phyloP scores from a whole-genome alignment of 2,797 vertebrate species.

The Clarias pachynema region DNA sequence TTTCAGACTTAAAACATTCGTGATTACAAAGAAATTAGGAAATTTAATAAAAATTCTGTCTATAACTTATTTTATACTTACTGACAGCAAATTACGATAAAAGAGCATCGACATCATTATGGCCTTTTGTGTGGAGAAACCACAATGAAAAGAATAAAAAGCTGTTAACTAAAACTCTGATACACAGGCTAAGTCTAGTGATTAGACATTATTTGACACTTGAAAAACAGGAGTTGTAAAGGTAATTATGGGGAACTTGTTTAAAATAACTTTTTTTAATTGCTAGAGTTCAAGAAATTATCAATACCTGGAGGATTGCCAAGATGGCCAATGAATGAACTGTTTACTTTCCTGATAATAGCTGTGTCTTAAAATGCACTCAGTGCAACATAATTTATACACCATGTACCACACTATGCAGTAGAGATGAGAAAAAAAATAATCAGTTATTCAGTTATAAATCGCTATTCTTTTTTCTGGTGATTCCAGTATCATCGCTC shows the following conservation, averaged over 20 bases:
- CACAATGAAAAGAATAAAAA: slow-evolving; percentile 81
- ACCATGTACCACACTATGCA: background rate
- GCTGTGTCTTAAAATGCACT: background rate
- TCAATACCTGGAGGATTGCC: background rate
- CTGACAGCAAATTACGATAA: slow-evolving; percentile 15
- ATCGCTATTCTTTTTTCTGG: too few species aligned
- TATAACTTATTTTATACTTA: background rate
- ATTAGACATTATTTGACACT: slow-evolving; percentile 24
- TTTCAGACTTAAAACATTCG: slow-evolving; percentile 2
- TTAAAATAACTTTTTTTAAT: background rate
- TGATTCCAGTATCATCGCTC: too few species aligned
- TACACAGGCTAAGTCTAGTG: slow-evolving; percentile 54
- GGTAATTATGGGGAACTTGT: background rate
- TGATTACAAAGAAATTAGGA: background rate
- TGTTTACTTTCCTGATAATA: background rate
- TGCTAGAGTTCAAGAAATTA: background rate
- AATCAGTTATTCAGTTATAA: too few species aligned
- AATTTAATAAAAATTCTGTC: background rate
- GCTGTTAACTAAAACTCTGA: slow-evolving; percentile 58
- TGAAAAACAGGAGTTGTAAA: background rate
- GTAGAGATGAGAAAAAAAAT: too few species aligned
- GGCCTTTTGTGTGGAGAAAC: slow-evolving; percentile 67
- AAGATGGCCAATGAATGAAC: background rate
- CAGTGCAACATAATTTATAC: background rate
- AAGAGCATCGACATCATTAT: slow-evolving; percentile 64